Evolutionary conservation across 2,113 vertebrate species (phyloP), one percentile per base, ranked within the genome.

Genomic region (Megaceryle torquata): DNA sequence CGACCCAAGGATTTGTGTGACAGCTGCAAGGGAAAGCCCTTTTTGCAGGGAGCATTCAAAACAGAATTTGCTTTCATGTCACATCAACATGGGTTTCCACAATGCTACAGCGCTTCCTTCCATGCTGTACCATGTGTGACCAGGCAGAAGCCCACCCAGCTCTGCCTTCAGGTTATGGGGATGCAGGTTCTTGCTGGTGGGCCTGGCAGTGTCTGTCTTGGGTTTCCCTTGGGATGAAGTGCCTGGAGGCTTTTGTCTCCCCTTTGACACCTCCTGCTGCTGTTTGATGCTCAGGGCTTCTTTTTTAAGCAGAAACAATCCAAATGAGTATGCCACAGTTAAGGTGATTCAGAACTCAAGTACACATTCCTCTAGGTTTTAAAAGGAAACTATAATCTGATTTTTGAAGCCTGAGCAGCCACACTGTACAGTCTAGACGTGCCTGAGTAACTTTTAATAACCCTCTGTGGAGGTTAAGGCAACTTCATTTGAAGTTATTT

Each of bases 71-170:
- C 29, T 68, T 82, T 80, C 28, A n/a, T 37, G 18, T 79, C 53
- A 48, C 0, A 0, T 68, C 80, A 83, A 35, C 2, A 3, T 1
- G 7, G 20, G 11, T 70, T 90, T 82, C 63, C 2, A 7, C 2
- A 4, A 39, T 3, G 6, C 13, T 65, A 33, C 64, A 88, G 22
- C 1, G 1, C 25, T 74, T 82, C 46, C 18, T 76, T 64, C 78
- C 14, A 14, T 5, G 4, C 54, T 63, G 11, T 2, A 6, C 46
- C 15, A 19, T 0, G 0, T 33, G 46, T 48, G 0, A 1, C 2
- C 3, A 51, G 37, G 35, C 50, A 65, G 71, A 3, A 88, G 22
- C 59, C 28, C 53, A n/a, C 15, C 6, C 3, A 6, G 41, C 6
- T 86, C 50, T 4, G 5, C 31, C 46, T 64, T 56, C 35, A 86